Base-by-base conservation (phyloP, 2,888 invertebrate genomes). In the Cephus rjabovi region DNA sequence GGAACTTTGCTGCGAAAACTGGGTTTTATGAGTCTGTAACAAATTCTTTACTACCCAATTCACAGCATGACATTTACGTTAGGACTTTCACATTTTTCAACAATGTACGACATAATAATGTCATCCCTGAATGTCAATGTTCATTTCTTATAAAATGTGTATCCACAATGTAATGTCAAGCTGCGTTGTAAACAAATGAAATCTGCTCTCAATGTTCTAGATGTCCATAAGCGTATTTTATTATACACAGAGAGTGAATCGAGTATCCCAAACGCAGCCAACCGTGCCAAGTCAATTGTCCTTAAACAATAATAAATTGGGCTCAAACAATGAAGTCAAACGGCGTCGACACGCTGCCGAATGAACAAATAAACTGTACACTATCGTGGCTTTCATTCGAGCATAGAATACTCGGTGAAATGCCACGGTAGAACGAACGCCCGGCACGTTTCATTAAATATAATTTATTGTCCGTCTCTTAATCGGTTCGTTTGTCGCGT, bases 221-320 rank as follows among this genome's bases (percentile, higher is more conserved):
- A 56, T 56, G 56, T 56, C 23, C 56, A 56, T 23, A 56, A 23
- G 23, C 56, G 9, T 56, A 56, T 56, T 56, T 23, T 23, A 56
- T 56, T 56, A 23, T 56, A 56, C 23, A 56, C 9, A 56, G 56
- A 40, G 23, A 56, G 56, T 33, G 71, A 71, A 33, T 71, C 71
- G 71, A 31, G 33, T 2, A 12, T 33, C 33, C 33, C 71, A 34
- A 34, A 71, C 31, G 31, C 33, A 71, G 71, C 71, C 12, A 34
- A 71, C 31, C 71, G 71, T 23, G 34, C 31, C 33, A 31, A 71
- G 34, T 71, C 71, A 71, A 71, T 71, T 71, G 71, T 71, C 71
- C 71, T 71, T 71, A 71, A 71, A 71, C 71, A 71, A 71, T 71
- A 71, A 71, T 71, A 71, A 34, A 71, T 71, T 71, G 71, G 34